Conservation (phyloP, 2,797 vertebrate genomes). For the Esox lucius region DNA sequence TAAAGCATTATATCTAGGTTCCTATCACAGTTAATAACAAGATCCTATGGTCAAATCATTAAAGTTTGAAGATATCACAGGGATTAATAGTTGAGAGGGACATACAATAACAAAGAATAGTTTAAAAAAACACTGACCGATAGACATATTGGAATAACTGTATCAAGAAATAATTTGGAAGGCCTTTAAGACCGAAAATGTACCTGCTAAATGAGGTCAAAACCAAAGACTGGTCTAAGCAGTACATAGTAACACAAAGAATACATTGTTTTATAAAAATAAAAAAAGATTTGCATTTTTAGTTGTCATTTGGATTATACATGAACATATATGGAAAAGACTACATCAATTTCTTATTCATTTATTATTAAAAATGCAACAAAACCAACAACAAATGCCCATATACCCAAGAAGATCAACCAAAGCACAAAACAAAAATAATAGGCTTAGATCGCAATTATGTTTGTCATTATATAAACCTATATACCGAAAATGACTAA, state of each 20-base stretch:
- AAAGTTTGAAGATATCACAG: not conserved
- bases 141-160: not conserved
- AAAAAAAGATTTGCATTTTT: not conserved
- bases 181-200: not conserved
- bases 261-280: not conserved
- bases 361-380: not conserved
- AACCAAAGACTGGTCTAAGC: not conserved
- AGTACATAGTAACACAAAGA: not conserved
- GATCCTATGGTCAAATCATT: not conserved
- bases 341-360: not conserved
- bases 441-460: constrained; percentile 31
- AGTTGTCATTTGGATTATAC: not conserved
- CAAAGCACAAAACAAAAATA: constrained; percentile 2
- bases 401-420: not conserved
- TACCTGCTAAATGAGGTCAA: not conserved
- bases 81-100: not conserved
- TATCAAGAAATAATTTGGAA: not conserved
- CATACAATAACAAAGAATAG: not conserved
- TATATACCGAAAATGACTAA: constrained; percentile 56
- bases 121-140: not conserved
- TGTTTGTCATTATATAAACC: constrained; percentile 60
- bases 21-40: not conserved
- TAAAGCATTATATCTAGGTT: not conserved
- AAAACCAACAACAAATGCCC: not conserved
- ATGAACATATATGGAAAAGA: not conserved